Base-by-base conservation (phyloP, 2,113 vertebrate species). In the Tachysurus vachellii region DNA sequence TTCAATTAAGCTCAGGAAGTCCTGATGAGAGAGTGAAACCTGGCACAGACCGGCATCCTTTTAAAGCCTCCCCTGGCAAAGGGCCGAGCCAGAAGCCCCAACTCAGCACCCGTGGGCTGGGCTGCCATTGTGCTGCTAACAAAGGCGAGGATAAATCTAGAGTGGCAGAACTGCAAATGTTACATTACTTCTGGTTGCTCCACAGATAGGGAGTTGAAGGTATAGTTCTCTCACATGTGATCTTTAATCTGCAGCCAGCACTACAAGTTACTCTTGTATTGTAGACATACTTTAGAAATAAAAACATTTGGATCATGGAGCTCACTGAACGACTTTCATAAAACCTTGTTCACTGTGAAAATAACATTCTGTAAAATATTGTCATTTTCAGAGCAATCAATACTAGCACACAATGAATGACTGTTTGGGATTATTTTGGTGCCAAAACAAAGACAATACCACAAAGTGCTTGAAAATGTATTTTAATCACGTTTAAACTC, bases 31-130 rank as follows among this genome's bases (percentile, higher is more conserved):
- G 92, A 95, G 91, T 96, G 95, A 92, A 90, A 91, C 87, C 89
- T 91, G 83, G 88, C 90, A 92, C 89, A 90, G 85, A 92, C 93
- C 89, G 89, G 91, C 90, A 94, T 93, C 92, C 94, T 96, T 96
- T 94, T 96, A 96, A 96, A 96, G 95, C 95, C 95, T 95, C 93
- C 94, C 92, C 92, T 95, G 94, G 94, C 91, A 93, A 89, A 90
- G 82, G 93, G 92, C 94, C 94, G 93, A 85, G 87, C 1, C 54
- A 92, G 95, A 95, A 96, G 89, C 93, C 93, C 94, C 92, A 0
- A 91, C 90, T 95, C 94, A 90, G 59, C 93, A 83, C 5, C 77
- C 42, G 75, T 92, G 95, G 93, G 91, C 89, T 93, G 88, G 92
- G 89, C 3, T 79, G 8, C 28, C 88, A 92, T 93, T 95, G 91